A percentile compares a stretch with the other conserved stretches of the same genome.
These are phyloP conservation scores for Phrynocephalus forsythii DNA, from an alignment of 2,797 vertebrate genomes.

Conservation along the genomic window DNA sequence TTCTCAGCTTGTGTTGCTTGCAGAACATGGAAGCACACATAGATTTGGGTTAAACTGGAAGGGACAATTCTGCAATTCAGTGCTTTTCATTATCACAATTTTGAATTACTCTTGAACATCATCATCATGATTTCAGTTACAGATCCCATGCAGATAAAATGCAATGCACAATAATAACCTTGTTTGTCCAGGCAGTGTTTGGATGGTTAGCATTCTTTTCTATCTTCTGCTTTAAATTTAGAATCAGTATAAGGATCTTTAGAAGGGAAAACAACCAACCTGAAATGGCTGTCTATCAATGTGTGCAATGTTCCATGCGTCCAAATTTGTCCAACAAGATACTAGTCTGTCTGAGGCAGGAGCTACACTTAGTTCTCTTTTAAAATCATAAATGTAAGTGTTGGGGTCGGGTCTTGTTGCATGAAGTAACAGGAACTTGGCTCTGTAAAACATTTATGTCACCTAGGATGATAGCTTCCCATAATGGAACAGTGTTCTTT, in stretches of 20 bases:
- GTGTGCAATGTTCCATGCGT: conserved; percentile 62
- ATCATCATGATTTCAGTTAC: conserved; percentile 78
- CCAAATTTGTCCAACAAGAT: conserved; percentile 68
- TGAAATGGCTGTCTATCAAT: conserved; percentile 75
- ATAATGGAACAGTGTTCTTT: conserved; percentile 58
- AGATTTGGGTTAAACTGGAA: conserved; percentile 70
- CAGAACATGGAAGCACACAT: conserved; percentile 70
- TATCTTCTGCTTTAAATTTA: conserved; percentile 64
- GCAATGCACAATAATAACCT: conserved; percentile 80
- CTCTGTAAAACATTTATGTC: conserved; percentile 61
- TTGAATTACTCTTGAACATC: conserved; percentile 78
- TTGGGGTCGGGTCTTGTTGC: conserved; percentile 59
- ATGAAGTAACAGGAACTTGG: conserved; percentile 63
- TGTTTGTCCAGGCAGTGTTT: conserved; percentile 73
- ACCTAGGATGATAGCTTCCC: conserved; percentile 61
- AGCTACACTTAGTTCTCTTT: conserved; percentile 62
- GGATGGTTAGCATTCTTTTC: conserved; percentile 65
- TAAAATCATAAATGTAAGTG: conserved; percentile 73
- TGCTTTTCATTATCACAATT: conserved; percentile 73
- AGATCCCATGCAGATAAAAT: conserved; percentile 80
- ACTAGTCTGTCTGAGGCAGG: conserved; percentile 64
- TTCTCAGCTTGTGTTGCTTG: conserved; percentile 69
- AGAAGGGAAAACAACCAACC: conserved; percentile 75
- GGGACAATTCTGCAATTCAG: conserved; percentile 71
- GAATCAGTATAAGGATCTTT: conserved; percentile 66